A percentile compares a stretch with the other conserved stretches of the same genome.
phyloP scores from a whole-genome alignment of 2,113 vertebrate species.

The Hiodon alosoides region DNA sequence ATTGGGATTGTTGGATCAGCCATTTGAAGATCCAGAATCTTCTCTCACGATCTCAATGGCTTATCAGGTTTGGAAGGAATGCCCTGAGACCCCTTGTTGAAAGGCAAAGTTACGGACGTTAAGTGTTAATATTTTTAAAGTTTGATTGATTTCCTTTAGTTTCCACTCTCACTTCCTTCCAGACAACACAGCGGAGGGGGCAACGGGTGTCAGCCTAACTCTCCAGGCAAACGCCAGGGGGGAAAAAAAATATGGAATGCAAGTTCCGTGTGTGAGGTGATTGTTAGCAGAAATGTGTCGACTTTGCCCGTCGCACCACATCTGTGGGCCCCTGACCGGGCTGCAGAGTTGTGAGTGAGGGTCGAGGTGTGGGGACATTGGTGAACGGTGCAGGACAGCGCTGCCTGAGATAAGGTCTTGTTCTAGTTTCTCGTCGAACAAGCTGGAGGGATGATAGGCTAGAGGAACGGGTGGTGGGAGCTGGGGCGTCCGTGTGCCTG shows the following conservation, averaged over 20 bases:
- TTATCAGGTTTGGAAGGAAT: too few species aligned
- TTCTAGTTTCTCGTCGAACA: background rate
- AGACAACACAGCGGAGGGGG: background rate
- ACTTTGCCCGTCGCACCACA: slow-evolving; percentile 61
- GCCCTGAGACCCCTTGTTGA: too few species aligned
- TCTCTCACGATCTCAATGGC: too few species aligned
- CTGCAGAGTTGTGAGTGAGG: slow-evolving; percentile 44
- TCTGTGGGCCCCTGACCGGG: slow-evolving; percentile 42
- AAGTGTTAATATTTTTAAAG: too few species aligned
- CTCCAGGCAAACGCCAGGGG: slow-evolving; percentile 40
- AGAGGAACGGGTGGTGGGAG: too few species aligned
- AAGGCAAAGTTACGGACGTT: too few species aligned
- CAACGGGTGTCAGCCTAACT: slow-evolving; percentile 29
- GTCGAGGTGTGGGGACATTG: slow-evolving; percentile 31
- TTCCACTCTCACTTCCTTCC: too few species aligned
- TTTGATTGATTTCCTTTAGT: too few species aligned
- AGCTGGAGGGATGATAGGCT: background rate
- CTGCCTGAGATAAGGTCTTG: slow-evolving; percentile 2
- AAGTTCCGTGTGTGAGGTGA: slow-evolving; percentile 90
- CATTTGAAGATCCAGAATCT: too few species aligned
- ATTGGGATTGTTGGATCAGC: too few species aligned
- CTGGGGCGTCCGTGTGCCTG: too few species aligned
- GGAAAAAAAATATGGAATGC: slow-evolving; percentile 80
- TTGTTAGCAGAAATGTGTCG: slow-evolving; percentile 93
- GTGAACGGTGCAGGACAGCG: slow-evolving; percentile 1